Base-by-base conservation (phyloP, 2,797 vertebrate genomes). In the Aplochiton taeniatus region DNA sequence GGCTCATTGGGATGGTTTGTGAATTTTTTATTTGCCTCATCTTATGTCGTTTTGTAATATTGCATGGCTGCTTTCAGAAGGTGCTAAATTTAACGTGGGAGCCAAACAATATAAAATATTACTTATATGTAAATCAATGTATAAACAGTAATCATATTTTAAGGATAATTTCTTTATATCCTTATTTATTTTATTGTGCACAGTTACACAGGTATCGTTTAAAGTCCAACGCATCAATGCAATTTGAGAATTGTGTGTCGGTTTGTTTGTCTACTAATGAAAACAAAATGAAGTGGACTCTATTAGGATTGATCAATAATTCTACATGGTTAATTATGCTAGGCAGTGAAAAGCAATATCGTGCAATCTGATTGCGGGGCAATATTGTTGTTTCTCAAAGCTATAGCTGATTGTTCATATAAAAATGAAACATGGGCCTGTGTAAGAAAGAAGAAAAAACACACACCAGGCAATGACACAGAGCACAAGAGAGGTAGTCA, bases 241-340 rank as follows among this genome's bases (percentile, higher is more conserved):
- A 85, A 77, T 85, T 83, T 76, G 31, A 31, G 31, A 6, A 3
- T 17, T 17, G 18, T 18, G 4, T 53, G 52, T 9, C n/a, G n/a
- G n/a, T n/a, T n/a, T n/a, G n/a, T n/a, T n/a, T 3, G 10, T 53
- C 52, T 11, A 63, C 42, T 53, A 13, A n/a, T 18, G 47, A 63
- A 19, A 52, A 48, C 19, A 11, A 79, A 87, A 87, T 86, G 84
- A 81, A 75, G 83, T 80, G 74, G 83, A 85, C 82, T 87, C 86
- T 87, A 83, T 90, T 88, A 87, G 77, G 70, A 83, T 63, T 73
- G 87, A 89, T 89, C 88, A 89, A 90, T 90, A 90, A 89, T 89
- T 90, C 85, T 87, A 80, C 80, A 65, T 85, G 87, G 82, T 83
- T 83, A 90, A 88, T 87, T 87, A 87, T 86, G 86, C 84, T 85